These are phyloP conservation scores for Zootermopsis nevadensis DNA, from an alignment of 2,888 invertebrate species.

Conservation along the genomic window DNA sequence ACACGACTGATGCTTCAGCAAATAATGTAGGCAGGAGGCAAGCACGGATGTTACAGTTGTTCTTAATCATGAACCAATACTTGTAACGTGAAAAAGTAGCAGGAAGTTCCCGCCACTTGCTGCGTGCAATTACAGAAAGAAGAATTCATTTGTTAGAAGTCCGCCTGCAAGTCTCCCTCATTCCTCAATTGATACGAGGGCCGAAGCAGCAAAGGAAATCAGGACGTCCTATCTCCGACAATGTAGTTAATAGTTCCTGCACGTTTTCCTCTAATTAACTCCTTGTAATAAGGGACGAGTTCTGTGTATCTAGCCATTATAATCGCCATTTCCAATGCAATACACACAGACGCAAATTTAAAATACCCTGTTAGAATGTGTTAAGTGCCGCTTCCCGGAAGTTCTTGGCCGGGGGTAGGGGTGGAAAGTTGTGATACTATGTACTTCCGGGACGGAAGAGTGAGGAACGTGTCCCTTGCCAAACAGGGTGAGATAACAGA, in stretches of 20 bases:
- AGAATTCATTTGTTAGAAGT: no score
- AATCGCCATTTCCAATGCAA: not conserved
- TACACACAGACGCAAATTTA: conserved; percentile 16
- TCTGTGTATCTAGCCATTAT: not conserved
- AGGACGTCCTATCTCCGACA: not conserved
- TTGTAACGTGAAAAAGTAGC: not conserved
- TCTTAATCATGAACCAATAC: no score
- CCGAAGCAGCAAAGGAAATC: conserved; percentile 10
- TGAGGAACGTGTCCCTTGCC: conserved; percentile 10
- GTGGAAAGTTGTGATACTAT: conserved; percentile 10
- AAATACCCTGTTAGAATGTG: conserved; percentile 18
- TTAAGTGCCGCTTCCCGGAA: conserved; percentile 32
- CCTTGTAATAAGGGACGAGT: not conserved
- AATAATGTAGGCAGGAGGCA: no score
- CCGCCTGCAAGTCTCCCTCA: not conserved
- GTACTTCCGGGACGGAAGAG: not conserved
- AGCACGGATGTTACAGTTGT: no score
- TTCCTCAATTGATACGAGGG: not conserved
- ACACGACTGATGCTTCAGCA: no score
- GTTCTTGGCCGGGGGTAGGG: conserved; percentile 1
- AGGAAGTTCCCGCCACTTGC: not conserved
- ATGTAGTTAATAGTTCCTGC: conserved; percentile 19
- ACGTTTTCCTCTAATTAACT: conserved; percentile 14
- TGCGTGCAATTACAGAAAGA: not conserved
- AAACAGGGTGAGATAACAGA: not conserved